Evolutionary conservation across 2,888 invertebrate genomes (phyloP), one percentile per base, ranked within the genome.

Genomic region (Harpalus rubripes): DNA sequence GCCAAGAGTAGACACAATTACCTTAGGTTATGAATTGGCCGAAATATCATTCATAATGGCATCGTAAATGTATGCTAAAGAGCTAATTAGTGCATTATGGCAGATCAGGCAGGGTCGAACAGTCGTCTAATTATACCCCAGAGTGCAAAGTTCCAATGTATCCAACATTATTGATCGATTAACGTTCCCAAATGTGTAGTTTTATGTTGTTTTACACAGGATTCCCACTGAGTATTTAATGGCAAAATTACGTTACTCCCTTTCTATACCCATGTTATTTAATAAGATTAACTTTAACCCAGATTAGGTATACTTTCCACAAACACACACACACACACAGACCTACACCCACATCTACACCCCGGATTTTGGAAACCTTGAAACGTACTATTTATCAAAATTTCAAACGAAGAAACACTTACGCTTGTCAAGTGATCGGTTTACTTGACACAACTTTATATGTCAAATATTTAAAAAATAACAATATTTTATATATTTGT

Each of bases 111-210:
- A 6, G 22, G n/a, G 32, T 65, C 68, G 39, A 72, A 39, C 72
- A 16, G 18, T 74, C 72, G 44, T 44, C 12, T 74, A 74, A 74
- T 74, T 74, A 74, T 52, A 44, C 72, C 44, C 72, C n/a, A 18
- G 72, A 16, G 72, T 10, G 18, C 44, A 74, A 74, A 74, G 41
- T 74, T 74, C 15, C 39, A 39, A 39, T 32, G n/a, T 74, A 32
- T n/a, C 8, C 39, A 72, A 72, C 41, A 39, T 63, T 68, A 74
- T 74, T 74, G 72, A 74, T 74, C 72, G 72, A 74, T 74, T 18
- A 8, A 12, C 8, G 7, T 22, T 74, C 72, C 72, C 72, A 16
- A 18, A 15, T 74, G 72, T 8, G 10, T 72, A 39, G 16, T 72
- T 41, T 41, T 41, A n/a, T 10, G 41, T 16, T 41, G 41, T 72